Evolutionary conservation across 2,888 invertebrate genomes (phyloP).

Genomic region (Rapana venosa): DNA sequence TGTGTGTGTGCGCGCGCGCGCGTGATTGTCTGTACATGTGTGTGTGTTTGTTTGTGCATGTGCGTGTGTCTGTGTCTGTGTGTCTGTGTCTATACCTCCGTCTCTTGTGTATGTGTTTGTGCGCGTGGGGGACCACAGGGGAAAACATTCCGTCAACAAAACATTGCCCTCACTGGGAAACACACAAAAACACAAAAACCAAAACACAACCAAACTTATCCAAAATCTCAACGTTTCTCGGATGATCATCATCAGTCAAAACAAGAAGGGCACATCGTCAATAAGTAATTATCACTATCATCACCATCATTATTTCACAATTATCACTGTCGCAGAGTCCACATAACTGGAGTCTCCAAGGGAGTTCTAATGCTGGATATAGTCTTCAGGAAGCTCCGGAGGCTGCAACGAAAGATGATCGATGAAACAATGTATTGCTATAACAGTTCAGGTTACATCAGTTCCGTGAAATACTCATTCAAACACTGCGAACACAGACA

Average conservation of each 20-base stretch:
- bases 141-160: neutral
- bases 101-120: neutral
- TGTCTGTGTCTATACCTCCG: neutral
- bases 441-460: too few relatives aligned
- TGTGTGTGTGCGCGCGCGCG: neutral
- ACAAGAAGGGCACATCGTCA: neutral
- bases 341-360: too few relatives aligned
- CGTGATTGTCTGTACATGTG: neutral
- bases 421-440: too few relatives aligned
- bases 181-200: neutral
- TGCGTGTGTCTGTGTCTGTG: neutral
- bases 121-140: neutral
- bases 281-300: neutral
- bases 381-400: too few relatives aligned
- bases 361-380: too few relatives aligned
- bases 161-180: too few relatives aligned
- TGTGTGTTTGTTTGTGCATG: neutral
- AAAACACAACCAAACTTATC: neutral
- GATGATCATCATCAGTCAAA: neutral
- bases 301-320: too few relatives aligned
- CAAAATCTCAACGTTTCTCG: neutral
- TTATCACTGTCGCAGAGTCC: too few relatives aligned
- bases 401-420: too few relatives aligned
- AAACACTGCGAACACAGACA: too few relatives aligned
- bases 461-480: too few relatives aligned